These are phyloP conservation scores for Serranus cabrilla DNA, from an alignment of 2,797 vertebrate genomes.

Conservation along the genomic window DNA sequence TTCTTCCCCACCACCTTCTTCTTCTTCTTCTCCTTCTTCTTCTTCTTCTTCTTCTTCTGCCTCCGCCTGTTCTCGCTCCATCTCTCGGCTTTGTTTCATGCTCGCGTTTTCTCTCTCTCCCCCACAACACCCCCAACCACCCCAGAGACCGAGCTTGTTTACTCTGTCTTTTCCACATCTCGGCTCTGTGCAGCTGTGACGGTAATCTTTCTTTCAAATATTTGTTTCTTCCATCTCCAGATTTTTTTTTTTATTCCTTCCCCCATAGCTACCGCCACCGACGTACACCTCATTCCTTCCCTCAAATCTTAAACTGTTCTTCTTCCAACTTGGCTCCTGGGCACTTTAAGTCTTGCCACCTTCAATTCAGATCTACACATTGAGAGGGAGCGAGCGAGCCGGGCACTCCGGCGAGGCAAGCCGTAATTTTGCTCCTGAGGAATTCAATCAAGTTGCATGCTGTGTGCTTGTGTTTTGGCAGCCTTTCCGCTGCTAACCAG, in stretches of 20 bases:
- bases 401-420: conserved; percentile 45
- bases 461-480: conserved; percentile 62
- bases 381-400: conserved; percentile 28
- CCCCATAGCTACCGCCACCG: conserved; percentile 29
- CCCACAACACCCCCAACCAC: conserved; percentile 57
- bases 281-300: conserved; percentile 64
- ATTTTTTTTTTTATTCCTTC: conserved; percentile 42
- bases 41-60: conserved; percentile 23
- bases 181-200: conserved; percentile 78
- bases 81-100: conserved; percentile 72
- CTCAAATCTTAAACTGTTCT: conserved; percentile 73
- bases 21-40: conserved; percentile 26
- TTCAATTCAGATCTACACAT: conserved; percentile 75
- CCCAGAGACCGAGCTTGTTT: conserved; percentile 85
- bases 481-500: conserved; percentile 61
- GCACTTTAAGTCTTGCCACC: conserved; percentile 80
- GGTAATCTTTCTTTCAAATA: conserved; percentile 88
- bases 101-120: conserved; percentile 40
- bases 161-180: conserved; percentile 82
- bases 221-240: conserved; percentile 84
- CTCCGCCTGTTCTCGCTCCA: conserved; percentile 51
- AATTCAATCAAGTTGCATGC: conserved; percentile 70
- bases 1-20: conserved; percentile 17
- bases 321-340: conserved; percentile 68
- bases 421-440: conserved; percentile 78